Evolutionary conservation across 2,888 invertebrate species (phyloP), one percentile per base, ranked within the genome.

Genomic region (Mythimna pallens): DNA sequence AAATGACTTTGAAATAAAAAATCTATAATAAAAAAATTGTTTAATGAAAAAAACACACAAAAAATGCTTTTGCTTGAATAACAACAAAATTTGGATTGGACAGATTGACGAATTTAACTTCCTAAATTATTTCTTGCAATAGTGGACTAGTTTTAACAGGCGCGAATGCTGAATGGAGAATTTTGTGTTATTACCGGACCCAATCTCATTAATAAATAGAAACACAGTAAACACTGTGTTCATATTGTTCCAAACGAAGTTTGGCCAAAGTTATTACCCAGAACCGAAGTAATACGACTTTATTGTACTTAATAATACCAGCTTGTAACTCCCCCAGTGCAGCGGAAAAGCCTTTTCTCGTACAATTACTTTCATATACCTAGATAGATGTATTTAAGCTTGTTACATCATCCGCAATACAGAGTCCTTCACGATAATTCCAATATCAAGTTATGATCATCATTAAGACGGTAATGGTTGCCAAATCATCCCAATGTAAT

Each of bases 401-500:
- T 50, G 2, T 9, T 22, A 47, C 4, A 58, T 34, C 12, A 59
- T 61, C 25, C 54, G 6, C 12, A 68, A 63, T 80, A 61, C 67
- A 59, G 73, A 63, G 22, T 68, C 73, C 52, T 73, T 77, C 57
- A 73, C 50, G 59, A 69, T 68, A 63, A 76, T 69, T 47, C 30
- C 59, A 72, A 52, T 20, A 66, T 47, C 36, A 57, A 69, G 14
- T 77, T 73, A 81, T 65, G 82, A 81, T n/a, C 43, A 47, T 68
- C 74, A 80, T 80, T 80, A 70, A 67, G 59, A 52, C 50, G 43
- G 54, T 81, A 61, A 78, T 54, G 54, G 61, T 70, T 61, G 36
- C 64, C 78, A 70, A 70, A 68, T 78, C 70, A 80, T 81, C 64
- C 67, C 9, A n/a, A 20, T 69, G 22, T 73, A 73, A 81, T 59